Evolutionary conservation across 2,888 invertebrate species (phyloP), one percentile per base, ranked within the genome.

Genomic region (Pollenia griseotomentosa): DNA sequence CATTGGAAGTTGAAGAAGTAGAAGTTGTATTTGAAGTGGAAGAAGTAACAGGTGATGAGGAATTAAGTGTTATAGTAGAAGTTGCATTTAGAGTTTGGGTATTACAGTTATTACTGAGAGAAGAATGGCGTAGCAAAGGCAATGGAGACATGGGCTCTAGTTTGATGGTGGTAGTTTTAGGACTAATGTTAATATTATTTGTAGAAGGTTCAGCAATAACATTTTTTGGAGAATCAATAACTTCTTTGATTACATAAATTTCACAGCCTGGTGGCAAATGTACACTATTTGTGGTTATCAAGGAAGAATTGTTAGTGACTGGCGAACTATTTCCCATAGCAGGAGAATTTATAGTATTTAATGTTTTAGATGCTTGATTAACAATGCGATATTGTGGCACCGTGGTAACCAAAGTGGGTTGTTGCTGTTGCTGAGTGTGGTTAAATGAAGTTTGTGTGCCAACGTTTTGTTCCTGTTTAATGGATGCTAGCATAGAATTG

Each of bases 181-280:
- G 44, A 63, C 57, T 51, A 12, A 19, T 42, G 11, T 10, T 42
- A 46, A 8, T 44, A 55, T 2, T 16, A 19, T 2, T 55, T 66
- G 12, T 14, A 8, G 16, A n/a, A 85, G 71, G 19, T 70, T 86
- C 83, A 65, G 75, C 63, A 59, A 82, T 74, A 44, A 82, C 3
- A 65, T 81, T 66, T 65, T 84, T 82, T 42, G 81, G 74, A 2
- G 66, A 51, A 40, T 87, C 87, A 55, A 88, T 55, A 79, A 88
- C 88, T 86, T 90, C 90, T 75, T 93, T 92, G 61, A 93, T 90
- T 87, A 92, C 88, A 88, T 92, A 93, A 23, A 92, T 90, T 88
- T 92, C 92, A 91, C 92, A 92, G 88, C 92, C 92, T 8, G 89
- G 91, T 70, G 92, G 90, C 82, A 93, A 87, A 88, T 91, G 91